Evolutionary conservation across 2,797 vertebrate species (phyloP), one percentile per base, ranked within the genome.

Genomic region (Ctenopoma kingsleyae): DNA sequence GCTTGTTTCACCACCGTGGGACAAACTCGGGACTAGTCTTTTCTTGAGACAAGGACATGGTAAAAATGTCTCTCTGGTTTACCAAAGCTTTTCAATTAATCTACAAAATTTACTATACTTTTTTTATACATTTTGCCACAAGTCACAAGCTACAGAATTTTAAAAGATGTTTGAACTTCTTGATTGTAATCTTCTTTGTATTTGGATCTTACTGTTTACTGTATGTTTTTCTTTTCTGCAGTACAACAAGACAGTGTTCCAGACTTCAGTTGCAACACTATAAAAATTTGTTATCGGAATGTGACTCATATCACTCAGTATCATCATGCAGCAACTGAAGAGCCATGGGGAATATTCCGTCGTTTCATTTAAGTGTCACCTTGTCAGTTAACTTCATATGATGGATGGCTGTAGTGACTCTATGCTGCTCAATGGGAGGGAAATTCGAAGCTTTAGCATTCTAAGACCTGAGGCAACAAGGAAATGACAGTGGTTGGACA

Each of bases 351-450:
- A 69, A 57, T 61, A 56, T 76, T 41, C 15, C 44, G 30, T 78
- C 16, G 8, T 66, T 58, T 71, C 76, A 71, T 85, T 82, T 36
- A 81, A 80, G 65, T 81, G 78, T 85, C 81, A 84, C 38, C 64
- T 78, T 87, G 78, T 82, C 83, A 79, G 55, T 81, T 85, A 74
- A 64, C 59, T 47, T 68, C 36, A 19, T n/a, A 60, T 86, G 84
- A 90, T 74, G 52, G 74, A 90, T 71, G 61, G 71, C 53, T 71
- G 60, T 76, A 76, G 79, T 64, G 79, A 83, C 67, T 57, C 44
- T 27, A 8, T 36, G 13, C 54, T 49, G 11, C 19, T 25, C 54
- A 47, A 74, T 49, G 22, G 35, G 44, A 64, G 67, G 74, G 47
- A 17, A 36, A 32, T 69, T 44, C 62, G 22, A 64, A 41, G 47